Evolutionary conservation across 1,140 invertebrate genomes (phyloP).

Genomic region (Solenopsis fugax): DNA sequence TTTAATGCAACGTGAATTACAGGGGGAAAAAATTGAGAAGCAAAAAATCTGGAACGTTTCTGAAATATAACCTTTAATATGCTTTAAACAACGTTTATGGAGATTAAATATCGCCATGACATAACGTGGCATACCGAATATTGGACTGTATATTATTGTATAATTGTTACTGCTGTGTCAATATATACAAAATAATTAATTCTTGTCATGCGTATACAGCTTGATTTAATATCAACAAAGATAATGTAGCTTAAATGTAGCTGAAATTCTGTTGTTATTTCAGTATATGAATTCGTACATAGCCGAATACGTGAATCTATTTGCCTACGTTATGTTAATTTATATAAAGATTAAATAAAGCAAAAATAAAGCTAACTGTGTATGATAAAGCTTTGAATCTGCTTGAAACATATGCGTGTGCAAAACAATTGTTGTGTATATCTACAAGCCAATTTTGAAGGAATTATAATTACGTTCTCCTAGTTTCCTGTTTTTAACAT

Average conservation of each 20-base stretch:
- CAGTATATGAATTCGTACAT: neutral
- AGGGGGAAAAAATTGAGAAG: neutral
- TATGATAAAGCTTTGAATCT: neutral
- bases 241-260: slow-evolving; percentile 17
- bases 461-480: slow-evolving; percentile 5
- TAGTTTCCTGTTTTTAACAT: neutral
- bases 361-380: neutral
- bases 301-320: neutral
- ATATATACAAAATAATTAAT: slow-evolving; percentile 37
- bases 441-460: neutral
- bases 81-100: neutral
- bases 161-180: slow-evolving; percentile 19
- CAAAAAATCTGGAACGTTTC: neutral
- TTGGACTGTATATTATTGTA: neutral
- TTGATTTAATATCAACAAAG: slow-evolving; percentile 7
- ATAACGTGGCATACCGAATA: neutral
- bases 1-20: neutral
- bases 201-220: neutral
- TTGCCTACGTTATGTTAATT: slow-evolving; percentile 10
- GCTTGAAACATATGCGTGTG: neutral
- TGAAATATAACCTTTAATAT: neutral
- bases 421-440: neutral
- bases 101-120: neutral
- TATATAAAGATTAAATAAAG: neutral
- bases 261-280: slow-evolving; percentile 16